Evolutionary conservation across 2,797 vertebrate species (phyloP).

Genomic region (Eulemur mongoz): DNA sequence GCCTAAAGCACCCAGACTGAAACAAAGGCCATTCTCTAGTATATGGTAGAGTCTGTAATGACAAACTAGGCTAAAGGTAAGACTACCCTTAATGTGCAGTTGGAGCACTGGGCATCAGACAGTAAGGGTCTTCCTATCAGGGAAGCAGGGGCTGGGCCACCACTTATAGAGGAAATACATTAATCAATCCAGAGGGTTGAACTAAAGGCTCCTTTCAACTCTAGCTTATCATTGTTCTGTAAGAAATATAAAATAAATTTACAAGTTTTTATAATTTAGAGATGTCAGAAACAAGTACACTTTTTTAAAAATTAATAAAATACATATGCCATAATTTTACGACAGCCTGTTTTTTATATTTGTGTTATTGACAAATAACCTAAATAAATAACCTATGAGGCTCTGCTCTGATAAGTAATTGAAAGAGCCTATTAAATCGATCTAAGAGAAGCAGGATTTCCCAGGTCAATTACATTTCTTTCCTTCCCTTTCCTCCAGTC

Average conservation of each 20-base stretch:
- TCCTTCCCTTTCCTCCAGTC: not conserved
- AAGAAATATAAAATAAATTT: constrained; percentile 10
- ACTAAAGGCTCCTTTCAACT: not conserved
- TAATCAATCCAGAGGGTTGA: not conserved
- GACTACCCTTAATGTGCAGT: rapidly evolving
- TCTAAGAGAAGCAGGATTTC: not conserved
- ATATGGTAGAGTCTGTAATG: not conserved
- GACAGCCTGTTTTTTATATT: not conserved
- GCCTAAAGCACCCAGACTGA: not conserved
- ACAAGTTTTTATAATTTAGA: constrained; percentile 35
- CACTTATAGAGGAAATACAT: not conserved
- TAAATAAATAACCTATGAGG: not conserved
- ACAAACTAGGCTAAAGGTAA: not conserved
- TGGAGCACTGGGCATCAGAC: not conserved
- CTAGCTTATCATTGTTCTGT: not conserved
- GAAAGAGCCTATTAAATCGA: not conserved
- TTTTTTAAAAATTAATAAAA: constrained; percentile 34
- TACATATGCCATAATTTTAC: not conserved
- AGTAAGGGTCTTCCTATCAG: too few relatives aligned
- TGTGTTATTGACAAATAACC: not conserved
- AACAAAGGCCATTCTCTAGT: not conserved
- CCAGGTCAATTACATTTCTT: not conserved
- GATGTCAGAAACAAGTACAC: constrained; percentile 10
- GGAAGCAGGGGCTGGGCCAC: not conserved
- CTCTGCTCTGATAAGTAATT: not conserved